Percentiles rank a stretch among this genome's conserved stretches.
phyloP scores from a whole-genome alignment of 1,140 invertebrate genomes.

The Aplysia californica region DNA sequence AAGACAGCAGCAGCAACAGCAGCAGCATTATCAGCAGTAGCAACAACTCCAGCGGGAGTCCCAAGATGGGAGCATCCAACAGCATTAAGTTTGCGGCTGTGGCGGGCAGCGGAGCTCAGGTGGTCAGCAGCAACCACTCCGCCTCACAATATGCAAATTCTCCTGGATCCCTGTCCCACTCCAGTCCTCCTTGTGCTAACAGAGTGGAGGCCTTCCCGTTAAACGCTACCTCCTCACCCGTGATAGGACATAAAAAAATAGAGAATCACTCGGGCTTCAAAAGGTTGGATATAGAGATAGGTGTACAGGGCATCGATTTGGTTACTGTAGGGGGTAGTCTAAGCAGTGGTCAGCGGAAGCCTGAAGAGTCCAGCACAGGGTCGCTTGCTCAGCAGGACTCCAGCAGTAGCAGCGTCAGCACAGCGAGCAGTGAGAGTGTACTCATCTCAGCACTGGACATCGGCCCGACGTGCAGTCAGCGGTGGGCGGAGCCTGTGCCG shows the following conservation, averaged over 20 bases:
- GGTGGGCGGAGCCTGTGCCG: conserved; percentile 64
- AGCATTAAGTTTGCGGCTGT: conserved; percentile 8
- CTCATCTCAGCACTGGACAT: too few relatives aligned
- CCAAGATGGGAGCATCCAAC: neutral
- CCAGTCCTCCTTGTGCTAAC: conserved; percentile 4
- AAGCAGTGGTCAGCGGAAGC: neutral
- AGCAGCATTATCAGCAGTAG: neutral
- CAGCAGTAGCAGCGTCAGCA: too few relatives aligned
- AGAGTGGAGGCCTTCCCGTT: conserved; percentile 4
- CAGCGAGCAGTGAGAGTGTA: too few relatives aligned
- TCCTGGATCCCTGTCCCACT: neutral
- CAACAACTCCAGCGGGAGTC: conserved; percentile 1
- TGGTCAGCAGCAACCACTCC: neutral
- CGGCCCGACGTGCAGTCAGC: too few relatives aligned
- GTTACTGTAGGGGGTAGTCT: neutral
- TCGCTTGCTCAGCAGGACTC: conserved; percentile 20
- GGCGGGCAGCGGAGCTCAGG: neutral
- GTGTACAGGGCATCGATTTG: neutral
- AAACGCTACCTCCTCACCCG: neutral
- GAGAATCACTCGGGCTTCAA: neutral
- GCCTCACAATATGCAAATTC: neutral
- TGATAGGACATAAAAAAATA: neutral
- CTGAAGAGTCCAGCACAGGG: too few relatives aligned
- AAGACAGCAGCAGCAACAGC: neutral
- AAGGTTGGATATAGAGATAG: neutral